phyloP scores from a whole-genome alignment of 2,888 invertebrate genomes.

The Omphaloscelis lunosa region DNA sequence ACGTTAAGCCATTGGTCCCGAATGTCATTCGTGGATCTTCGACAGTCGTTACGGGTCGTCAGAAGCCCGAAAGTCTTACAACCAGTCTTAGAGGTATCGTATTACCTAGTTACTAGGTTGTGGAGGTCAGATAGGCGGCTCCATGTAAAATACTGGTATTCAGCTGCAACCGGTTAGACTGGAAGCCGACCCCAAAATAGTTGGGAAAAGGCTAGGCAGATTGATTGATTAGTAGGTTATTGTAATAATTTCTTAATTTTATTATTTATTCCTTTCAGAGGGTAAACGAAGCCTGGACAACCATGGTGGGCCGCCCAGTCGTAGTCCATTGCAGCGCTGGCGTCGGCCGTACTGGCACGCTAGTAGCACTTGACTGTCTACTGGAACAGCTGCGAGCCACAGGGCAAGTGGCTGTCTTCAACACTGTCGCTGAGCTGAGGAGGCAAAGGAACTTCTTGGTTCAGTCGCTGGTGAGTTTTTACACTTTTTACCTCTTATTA shows the following conservation, averaged over 20 bases:
- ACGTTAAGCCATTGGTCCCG: too few relatives aligned
- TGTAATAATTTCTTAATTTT: too few relatives aligned
- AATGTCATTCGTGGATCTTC: too few relatives aligned
- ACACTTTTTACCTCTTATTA: slow-evolving; percentile 46
- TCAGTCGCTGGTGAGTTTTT: slow-evolving; percentile 92
- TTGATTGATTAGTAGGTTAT: not conserved
- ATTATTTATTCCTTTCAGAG: slow-evolving; percentile 81
- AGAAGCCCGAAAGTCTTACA: too few relatives aligned
- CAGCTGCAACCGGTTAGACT: too few relatives aligned
- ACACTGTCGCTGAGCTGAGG: slow-evolving; percentile 96
- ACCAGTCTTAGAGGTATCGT: too few relatives aligned
- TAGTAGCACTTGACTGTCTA: slow-evolving; percentile 97
- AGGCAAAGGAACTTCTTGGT: slow-evolving; percentile 98
- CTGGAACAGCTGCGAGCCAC: slow-evolving; percentile 96
- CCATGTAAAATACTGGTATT: too few relatives aligned
- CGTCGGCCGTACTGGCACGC: slow-evolving; percentile 98
- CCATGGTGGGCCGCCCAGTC: slow-evolving; percentile 95
- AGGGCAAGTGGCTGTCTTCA: slow-evolving; percentile 96
- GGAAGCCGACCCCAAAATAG: too few relatives aligned
- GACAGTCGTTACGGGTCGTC: too few relatives aligned
- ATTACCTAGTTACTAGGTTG: too few relatives aligned
- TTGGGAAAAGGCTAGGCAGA: too few relatives aligned
- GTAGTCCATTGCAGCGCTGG: slow-evolving; percentile 98
- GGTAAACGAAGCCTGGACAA: slow-evolving; percentile 96
- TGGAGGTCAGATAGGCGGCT: too few relatives aligned